Evolutionary conservation across 2,113 vertebrate genomes (phyloP), one percentile per base, ranked within the genome.

Genomic region (Syrrhaptes paradoxus): DNA sequence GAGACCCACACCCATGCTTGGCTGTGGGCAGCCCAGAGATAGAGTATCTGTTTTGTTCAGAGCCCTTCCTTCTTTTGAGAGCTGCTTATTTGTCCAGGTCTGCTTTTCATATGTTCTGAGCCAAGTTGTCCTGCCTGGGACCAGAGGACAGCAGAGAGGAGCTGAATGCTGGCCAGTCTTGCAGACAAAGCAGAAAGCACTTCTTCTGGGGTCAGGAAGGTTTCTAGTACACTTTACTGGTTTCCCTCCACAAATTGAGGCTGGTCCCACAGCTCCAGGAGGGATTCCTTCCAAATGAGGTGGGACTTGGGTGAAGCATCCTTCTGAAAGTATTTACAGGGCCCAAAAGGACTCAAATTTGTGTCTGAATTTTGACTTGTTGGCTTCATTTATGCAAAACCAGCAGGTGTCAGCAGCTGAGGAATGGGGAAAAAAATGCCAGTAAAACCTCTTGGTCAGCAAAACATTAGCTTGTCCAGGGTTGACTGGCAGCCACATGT

Each of bases 341-440:
- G 63, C 45, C 34, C n/a, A 29, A 17, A 90, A 88, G 17, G 46
- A 79, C 49, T 85, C 38, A 26, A 10, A 78, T 21, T 29, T 28
- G n/a, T 78, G 52, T 75, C 78, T 90, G 66, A 95, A 67, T 93
- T 87, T 55, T 71, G 49, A 65, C 52, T 78, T 46, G 31, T 38
- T 90, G 78, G 74, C 43, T 85, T 79, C 26, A 49, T 72, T 61
- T 2, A 4, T 61, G 58, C 36, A 65, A 89, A 93, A 57, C 28
- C 84, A 87, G 72, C 32, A 95, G 73, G 73, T 95, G 72, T 86
- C 76, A 89, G 76, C 22, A 28, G 51, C 59, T 93, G 87, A 89
- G 45, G 16, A 32, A 18, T 22, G 15, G 84, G 61, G 22, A 4
- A 51, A 58, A 70, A 79, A 76, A 76, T 32, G 14, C 29, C 66